Conservation (phyloP, 2,113 vertebrate species). For the Crotalus horridus region DNA sequence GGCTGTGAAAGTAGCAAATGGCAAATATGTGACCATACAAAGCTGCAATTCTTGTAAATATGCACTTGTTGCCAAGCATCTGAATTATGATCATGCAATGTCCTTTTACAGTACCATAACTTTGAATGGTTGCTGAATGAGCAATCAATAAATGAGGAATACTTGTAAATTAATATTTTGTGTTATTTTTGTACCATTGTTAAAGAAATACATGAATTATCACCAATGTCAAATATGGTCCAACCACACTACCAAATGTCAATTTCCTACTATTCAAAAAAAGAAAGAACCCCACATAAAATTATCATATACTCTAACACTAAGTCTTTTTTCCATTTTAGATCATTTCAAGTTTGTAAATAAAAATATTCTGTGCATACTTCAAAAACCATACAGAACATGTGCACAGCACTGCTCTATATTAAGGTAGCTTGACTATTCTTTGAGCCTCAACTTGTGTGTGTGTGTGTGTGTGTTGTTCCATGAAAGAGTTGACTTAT, state of each 20-base stretch:
- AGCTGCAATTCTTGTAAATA: background rate
- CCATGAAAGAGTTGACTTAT: background rate
- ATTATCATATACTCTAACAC: background rate
- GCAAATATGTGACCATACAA: background rate
- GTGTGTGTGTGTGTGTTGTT: background rate
- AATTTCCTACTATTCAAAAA: background rate
- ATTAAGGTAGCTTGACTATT: background rate
- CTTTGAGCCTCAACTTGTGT: background rate
- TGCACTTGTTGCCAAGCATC: background rate
- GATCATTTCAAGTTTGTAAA: background rate
- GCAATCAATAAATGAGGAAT: background rate
- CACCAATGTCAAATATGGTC: background rate
- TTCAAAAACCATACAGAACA: background rate
- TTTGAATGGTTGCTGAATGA: background rate
- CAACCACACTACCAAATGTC: background rate
- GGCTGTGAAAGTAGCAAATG: background rate
- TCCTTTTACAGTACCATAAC: background rate
- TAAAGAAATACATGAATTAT: background rate
- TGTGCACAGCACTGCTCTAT: background rate
- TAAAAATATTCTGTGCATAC: background rate
- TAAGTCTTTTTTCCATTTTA: background rate
- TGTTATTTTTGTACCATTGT: background rate
- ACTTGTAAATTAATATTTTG: background rate
- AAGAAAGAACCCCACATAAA: background rate
- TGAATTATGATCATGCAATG: background rate